phyloP scores from a whole-genome alignment of 2,113 vertebrate species.

The Pandion haliaetus region DNA sequence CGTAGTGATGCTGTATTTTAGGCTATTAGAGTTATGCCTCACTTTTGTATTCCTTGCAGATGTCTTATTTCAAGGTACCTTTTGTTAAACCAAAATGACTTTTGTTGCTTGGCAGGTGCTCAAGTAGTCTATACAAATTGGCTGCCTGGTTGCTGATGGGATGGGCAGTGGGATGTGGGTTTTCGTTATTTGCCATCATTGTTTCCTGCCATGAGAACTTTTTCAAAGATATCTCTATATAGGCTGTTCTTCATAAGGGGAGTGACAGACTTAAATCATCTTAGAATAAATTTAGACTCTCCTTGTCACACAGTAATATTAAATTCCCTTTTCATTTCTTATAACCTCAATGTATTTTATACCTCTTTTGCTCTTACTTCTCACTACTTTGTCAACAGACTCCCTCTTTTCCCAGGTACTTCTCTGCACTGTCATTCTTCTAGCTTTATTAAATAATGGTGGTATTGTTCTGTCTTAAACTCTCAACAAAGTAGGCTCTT shows the following conservation, averaged over 20 bases:
- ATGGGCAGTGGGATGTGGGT: accelerated
- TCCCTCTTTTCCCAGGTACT: background rate
- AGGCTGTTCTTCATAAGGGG: background rate
- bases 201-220: background rate
- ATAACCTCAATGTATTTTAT: background rate
- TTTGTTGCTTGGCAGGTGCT: background rate
- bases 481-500: background rate
- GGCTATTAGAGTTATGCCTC: background rate
- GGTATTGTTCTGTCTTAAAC: background rate
- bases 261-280: background rate
- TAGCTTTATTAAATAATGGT: background rate
- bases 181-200: accelerated
- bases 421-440: background rate
- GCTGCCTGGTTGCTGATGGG: background rate
- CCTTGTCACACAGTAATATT: background rate
- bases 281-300: background rate
- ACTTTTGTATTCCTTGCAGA: background rate
- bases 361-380: background rate
- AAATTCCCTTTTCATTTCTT: background rate
- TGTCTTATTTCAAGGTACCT: background rate
- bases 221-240: background rate
- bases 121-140: accelerated
- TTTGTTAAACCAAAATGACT: background rate
- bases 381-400: background rate
- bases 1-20: background rate